Base-by-base conservation (phyloP, 2,797 vertebrate species). In the Esox lucius region DNA sequence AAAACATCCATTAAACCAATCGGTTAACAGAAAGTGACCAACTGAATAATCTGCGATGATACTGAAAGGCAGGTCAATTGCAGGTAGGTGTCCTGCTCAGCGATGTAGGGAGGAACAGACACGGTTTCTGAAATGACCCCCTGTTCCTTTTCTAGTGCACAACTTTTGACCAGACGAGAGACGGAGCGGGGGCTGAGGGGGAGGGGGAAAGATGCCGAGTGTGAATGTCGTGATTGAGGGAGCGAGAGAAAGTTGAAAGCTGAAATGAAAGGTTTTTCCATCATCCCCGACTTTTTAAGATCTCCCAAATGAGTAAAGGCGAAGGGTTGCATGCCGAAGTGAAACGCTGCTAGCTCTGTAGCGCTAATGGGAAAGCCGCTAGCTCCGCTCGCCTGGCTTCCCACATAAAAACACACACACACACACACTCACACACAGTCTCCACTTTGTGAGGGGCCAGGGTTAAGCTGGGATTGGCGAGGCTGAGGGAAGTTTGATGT, bases 381-480 rank as follows among this genome's bases (percentile, higher is more conserved):
- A 91, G 88, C 87, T 46, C n/a, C 4, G 12, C 56, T 59, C 69
- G 84, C 80, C 84, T 85, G 85, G 82, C 81, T 90, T 87, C 70
- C 71, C 7, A 61, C 48, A 51, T 11, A 46, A 49, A 46, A 11
- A 49, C 51, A 53, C 51, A 59, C 53, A 56, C 53, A 56, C n/a
- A 56, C 53, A 59, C n/a, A 59, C 5, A 22, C 8, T 8, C 22
- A 59, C 22, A 59, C 22, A 24, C 9, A 59, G 22, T 22, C 11
- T 22, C 11, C 4, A 12, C 56, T 59, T 24, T 12, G 22, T 59
- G 11, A 28, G 8, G 87, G 88, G 87, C 84, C 85, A 89, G 90
- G 90, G 90, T 91, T 92, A 92, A 92, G 85, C 87, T 86, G 84
- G 90, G 90, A 91, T 93, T 92, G 90, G 82, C 83, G 82, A 74